Evolutionary conservation across 2,888 invertebrate species (phyloP).

Genomic region (Parnassius orleans): DNA sequence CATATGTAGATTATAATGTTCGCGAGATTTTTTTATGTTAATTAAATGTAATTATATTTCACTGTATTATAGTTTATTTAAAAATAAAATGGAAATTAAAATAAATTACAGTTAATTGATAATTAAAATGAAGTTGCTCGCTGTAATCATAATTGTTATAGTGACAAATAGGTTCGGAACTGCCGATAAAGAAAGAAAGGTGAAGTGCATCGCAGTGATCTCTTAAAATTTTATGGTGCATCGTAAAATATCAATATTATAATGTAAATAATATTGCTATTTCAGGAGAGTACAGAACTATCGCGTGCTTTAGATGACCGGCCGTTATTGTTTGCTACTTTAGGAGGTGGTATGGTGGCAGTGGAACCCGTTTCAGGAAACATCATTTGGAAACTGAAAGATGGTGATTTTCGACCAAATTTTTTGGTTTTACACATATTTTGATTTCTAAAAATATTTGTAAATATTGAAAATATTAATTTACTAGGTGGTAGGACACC

Average conservation of each 20-base stretch:
- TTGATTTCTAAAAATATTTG: no score
- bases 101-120: constrained; percentile 18
- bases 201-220: constrained; percentile 44
- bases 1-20: constrained; percentile 10
- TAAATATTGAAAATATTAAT: no score
- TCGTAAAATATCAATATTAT: constrained; percentile 30
- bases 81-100: constrained; percentile 19
- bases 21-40: constrained; percentile 16
- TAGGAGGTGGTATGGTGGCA: constrained; percentile 96
- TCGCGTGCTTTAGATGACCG: constrained; percentile 85
- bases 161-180: constrained; percentile 56
- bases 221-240: constrained; percentile 32
- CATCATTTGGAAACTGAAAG: constrained; percentile 94
- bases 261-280: constrained; percentile 37
- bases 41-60: constrained; percentile 12
- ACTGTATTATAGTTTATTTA: constrained; percentile 6
- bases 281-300: constrained; percentile 83
- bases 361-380: constrained; percentile 92
- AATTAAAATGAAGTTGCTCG: constrained; percentile 53
- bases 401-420: constrained; percentile 78
- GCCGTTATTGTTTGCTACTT: constrained; percentile 92
- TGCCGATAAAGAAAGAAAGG: constrained; percentile 62
- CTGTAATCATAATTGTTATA: constrained; percentile 54
- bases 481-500: no score
- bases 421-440: background rate